Conservation (phyloP, 64 coral and sea anemone species). For the Cladopsammia gracilis region DNA sequence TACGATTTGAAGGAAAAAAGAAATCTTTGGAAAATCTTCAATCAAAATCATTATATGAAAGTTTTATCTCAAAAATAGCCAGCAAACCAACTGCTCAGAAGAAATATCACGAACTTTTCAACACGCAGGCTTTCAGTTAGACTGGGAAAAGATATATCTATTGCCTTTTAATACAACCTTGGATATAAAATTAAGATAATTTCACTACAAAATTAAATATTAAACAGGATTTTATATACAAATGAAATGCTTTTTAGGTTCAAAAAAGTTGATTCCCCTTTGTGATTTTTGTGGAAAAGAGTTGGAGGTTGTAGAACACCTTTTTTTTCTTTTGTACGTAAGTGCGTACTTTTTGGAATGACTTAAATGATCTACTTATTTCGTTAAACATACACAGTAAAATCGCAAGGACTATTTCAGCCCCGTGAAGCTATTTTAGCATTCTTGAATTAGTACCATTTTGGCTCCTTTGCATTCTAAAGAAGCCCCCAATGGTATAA, state of each 20-base stretch:
- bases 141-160: not conserved
- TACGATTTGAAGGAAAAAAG: not conserved
- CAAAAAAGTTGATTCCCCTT: no score
- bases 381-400: no score
- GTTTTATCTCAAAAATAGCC: not conserved
- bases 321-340: not conserved
- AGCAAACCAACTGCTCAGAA: not conserved
- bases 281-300: not conserved
- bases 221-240: not conserved
- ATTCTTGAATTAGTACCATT: no score
- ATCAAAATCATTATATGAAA: not conserved
- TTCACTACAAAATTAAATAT: not conserved
- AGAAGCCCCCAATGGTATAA: no score
- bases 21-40: not conserved
- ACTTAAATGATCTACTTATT: no score
- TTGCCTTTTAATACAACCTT: not conserved
- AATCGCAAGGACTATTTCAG: no score
- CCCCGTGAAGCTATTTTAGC: no score
- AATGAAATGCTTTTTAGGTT: not conserved
- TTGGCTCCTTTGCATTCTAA: no score
- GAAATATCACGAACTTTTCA: not conserved
- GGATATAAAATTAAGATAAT: not conserved
- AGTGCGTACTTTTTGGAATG: no score
- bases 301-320: not conserved
- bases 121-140: not conserved